A percentile compares a stretch with the other conserved stretches of the same genome.
phyloP scores from a whole-genome alignment of 2,113 vertebrate genomes.

The Delphinus delphis region DNA sequence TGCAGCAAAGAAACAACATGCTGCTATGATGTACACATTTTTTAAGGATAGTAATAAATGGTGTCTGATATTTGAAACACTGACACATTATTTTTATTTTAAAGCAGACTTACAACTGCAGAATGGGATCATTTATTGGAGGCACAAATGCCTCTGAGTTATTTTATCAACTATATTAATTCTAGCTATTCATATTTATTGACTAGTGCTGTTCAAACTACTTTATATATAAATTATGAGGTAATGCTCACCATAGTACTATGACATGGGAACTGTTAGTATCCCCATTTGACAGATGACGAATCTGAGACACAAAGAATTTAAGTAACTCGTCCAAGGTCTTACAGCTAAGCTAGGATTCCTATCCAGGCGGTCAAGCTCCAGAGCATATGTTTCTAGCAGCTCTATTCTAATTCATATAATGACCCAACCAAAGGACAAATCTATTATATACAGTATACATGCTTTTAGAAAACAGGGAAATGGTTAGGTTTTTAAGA shows the following conservation, averaged over 20 bases:
- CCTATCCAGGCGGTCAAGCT: not conserved
- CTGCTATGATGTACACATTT: not conserved
- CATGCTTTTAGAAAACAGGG: not conserved
- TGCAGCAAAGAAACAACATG: not conserved
- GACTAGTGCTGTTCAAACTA: not conserved
- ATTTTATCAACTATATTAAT: not conserved
- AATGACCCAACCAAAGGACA: not conserved
- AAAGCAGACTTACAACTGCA: not conserved
- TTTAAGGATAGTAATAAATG: not conserved
- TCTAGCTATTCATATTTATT: not conserved
- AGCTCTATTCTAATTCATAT: not conserved
- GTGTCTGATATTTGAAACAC: not conserved
- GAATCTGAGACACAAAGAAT: not conserved
- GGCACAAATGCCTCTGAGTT: not conserved
- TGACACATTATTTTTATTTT: not conserved
- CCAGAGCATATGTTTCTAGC: not conserved
- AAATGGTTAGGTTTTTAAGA: not conserved
- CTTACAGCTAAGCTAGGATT: not conserved
- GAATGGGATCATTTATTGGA: not conserved
- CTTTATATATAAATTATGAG: not conserved
- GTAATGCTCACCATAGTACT: not conserved
- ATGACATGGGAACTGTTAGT: not conserved
- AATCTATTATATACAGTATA: not conserved
- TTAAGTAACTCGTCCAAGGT: not conserved
- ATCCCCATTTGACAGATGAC: not conserved